Evolutionary conservation across 2,797 vertebrate species (phyloP), one percentile per base, ranked within the genome.

Genomic region (Anableps anableps): DNA sequence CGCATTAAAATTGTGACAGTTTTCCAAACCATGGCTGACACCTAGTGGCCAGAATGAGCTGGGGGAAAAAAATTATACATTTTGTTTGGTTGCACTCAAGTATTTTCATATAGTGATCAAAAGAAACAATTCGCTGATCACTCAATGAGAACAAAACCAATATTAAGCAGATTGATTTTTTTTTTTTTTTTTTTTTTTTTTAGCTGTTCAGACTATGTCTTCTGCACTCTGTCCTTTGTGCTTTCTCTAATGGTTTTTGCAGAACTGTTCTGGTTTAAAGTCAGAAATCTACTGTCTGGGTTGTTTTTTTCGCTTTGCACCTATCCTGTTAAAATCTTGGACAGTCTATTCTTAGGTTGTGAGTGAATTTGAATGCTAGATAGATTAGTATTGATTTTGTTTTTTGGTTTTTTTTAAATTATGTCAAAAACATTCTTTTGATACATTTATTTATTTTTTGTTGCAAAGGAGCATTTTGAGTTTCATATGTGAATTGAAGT

Each of bases 31-130:
- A 1, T 74, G 77, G 88, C 84, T 90, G 89, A 94, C 94, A 83
- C 88, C 93, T 81, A 88, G 93, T 95, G 95, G 91, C 90, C 51
- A 77, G 2, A 76, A 74, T 48, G 50, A 75, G 48, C 2, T 76
- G 55, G 55, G 88, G 34, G 2, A 71, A 71, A 17, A 71, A 43
- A 26, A 2, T 62, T 5, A 34, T n/a, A n/a, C n/a, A n/a, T n/a
- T n/a, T 13, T 68, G 8, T 68, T n/a, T 45, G 9, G n/a, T 71
- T 47, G 41, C 41, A 17, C 2, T n/a, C 41, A 29, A 60, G 31
- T 60, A 16, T 60, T 60, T 29, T 60, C 55, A 60, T 60, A 29
- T 16, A 60, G 9, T 29, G 3, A 55, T 21, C 50, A 55, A 9
- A 26, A 4, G 13, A 48, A 2, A 4, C 2, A 29, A 29, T 8